These are phyloP conservation scores for Pedicia rivosa DNA, from an alignment of 2,888 invertebrate species.

Conservation along the genomic window DNA sequence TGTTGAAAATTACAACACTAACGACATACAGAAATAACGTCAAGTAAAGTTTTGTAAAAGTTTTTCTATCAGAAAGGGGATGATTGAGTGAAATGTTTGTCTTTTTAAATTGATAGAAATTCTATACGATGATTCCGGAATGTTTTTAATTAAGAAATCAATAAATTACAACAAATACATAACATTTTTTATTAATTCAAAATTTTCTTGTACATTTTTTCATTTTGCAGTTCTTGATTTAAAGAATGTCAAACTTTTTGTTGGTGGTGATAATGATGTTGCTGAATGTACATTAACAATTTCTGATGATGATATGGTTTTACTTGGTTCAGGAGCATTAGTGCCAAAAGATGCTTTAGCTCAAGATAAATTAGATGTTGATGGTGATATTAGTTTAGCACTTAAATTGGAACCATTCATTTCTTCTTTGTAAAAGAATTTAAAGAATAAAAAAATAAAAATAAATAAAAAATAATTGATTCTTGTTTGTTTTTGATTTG, in stretches of 20 bases:
- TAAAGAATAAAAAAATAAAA: background rate
- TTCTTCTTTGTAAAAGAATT: slow-evolving; percentile 1
- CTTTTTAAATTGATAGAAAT: too few species aligned
- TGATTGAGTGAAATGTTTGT: too few species aligned
- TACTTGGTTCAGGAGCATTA: slow-evolving; percentile 9
- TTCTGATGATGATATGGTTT: slow-evolving; percentile 11
- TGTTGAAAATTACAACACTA: too few species aligned
- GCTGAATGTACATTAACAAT: slow-evolving; percentile 12
- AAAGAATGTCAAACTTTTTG: slow-evolving; percentile 11
- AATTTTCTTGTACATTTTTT: background rate
- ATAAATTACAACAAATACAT: too few species aligned
- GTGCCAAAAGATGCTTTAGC: slow-evolving; percentile 10
- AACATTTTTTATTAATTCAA: background rate
- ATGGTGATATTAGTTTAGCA: slow-evolving; percentile 11
- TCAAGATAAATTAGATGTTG: slow-evolving; percentile 12
- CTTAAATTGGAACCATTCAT: slow-evolving; percentile 10
- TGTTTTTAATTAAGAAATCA: too few species aligned
- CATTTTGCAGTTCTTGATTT: slow-evolving; percentile 11
- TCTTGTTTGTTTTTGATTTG: too few species aligned
- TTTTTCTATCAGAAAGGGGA: too few species aligned
- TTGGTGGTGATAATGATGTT: slow-evolving; percentile 8
- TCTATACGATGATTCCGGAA: too few species aligned
- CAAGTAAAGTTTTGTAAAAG: too few species aligned
- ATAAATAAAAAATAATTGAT: background rate
- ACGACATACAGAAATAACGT: too few species aligned